These are phyloP conservation scores for Alectura lathami DNA, from an alignment of 2,113 vertebrate genomes.

Conservation along the genomic window DNA sequence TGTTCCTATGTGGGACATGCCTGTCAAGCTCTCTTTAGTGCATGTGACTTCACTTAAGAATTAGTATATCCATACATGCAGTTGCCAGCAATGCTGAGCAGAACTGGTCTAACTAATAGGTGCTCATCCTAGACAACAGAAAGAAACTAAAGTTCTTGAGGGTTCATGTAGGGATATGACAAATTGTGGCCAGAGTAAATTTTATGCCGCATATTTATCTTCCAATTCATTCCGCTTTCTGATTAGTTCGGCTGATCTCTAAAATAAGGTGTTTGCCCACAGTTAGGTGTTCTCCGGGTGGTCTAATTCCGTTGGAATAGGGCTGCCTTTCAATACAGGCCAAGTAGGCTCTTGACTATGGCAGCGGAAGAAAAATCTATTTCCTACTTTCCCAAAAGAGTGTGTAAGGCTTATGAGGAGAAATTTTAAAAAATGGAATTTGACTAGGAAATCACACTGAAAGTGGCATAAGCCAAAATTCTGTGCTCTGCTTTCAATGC, in stretches of 20 bases:
- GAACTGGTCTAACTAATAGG: background rate
- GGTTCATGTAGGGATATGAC: background rate
- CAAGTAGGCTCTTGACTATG: background rate
- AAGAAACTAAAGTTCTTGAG: background rate
- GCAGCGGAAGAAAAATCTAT: background rate
- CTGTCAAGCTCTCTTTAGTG: background rate
- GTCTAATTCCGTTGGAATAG: background rate
- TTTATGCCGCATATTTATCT: background rate
- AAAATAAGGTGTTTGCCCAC: background rate
- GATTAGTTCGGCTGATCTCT: background rate
- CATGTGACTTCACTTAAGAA: slow-evolving; percentile 17
- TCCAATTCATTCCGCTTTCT: background rate
- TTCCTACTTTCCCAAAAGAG: background rate
- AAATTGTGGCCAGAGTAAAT: background rate
- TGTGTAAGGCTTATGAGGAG: background rate
- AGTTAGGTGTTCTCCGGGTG: background rate
- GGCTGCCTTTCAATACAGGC: background rate
- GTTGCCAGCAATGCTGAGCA: background rate
- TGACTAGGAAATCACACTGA: background rate
- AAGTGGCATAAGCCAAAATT: background rate
- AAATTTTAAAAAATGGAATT: too few relatives aligned
- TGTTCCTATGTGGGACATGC: background rate
- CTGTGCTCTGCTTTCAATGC: background rate
- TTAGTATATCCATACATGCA: background rate
- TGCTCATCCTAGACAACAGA: background rate